phyloP scores from a whole-genome alignment of 2,113 vertebrate species.

The Lepisosteus oculatus region DNA sequence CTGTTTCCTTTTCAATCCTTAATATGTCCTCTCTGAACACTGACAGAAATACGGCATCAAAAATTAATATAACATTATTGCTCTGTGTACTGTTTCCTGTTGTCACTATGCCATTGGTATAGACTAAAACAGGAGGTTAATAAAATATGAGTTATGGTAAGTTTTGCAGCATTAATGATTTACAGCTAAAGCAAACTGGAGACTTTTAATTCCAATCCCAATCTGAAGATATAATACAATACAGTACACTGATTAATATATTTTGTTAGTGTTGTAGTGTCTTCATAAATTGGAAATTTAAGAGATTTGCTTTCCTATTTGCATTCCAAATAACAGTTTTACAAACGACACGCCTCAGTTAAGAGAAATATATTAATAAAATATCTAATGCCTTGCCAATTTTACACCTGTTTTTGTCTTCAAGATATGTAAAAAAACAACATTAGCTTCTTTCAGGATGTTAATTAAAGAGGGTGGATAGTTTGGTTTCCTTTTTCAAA shows the following conservation, averaged over 20 bases:
- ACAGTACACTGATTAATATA: constrained; percentile 35
- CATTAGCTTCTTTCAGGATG: too few species aligned
- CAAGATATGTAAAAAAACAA: too few species aligned
- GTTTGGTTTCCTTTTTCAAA: too few species aligned
- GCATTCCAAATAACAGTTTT: too few species aligned
- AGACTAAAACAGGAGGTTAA: constrained; percentile 32
- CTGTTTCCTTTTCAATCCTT: constrained; percentile 66
- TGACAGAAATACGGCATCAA: constrained; percentile 61
- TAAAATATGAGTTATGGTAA: constrained; percentile 45
- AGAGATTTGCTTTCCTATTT: too few species aligned
- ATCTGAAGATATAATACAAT: constrained; percentile 43
- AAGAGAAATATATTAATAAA: too few species aligned
- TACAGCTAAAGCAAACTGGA: constrained; percentile 42
- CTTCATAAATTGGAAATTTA: too few species aligned
- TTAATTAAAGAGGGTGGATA: too few species aligned
- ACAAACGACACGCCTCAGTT: too few species aligned
- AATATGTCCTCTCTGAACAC: constrained; percentile 59
- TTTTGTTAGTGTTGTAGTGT: constrained; percentile 31
- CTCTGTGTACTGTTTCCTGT: constrained; percentile 71
- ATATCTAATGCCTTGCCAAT: too few species aligned
- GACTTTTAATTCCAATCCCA: constrained; percentile 42
- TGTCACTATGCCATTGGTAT: constrained; percentile 50
- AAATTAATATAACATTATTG: constrained; percentile 63
- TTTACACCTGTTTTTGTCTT: too few species aligned
- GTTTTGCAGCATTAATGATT: constrained; percentile 47